Evolutionary conservation across 1,140 invertebrate species (phyloP).

Genomic region (Platyura marginata): DNA sequence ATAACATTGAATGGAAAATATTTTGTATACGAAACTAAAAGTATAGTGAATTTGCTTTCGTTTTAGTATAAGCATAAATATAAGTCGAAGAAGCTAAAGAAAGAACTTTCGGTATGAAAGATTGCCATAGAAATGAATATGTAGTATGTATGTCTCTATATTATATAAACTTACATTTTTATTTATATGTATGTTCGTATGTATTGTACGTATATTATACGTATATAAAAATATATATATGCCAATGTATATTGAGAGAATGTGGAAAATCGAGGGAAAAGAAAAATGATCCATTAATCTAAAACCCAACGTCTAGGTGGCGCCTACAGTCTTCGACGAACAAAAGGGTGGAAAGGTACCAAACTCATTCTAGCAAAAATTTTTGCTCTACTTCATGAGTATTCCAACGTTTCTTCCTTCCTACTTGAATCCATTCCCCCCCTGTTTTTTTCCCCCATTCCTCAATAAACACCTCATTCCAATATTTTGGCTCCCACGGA

Average conservation of each 20-base stretch:
- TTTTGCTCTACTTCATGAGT: neutral
- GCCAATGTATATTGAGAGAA: neutral
- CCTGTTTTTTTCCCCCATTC: neutral
- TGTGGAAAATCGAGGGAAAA: slow-evolving; percentile 11
- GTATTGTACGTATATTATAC: neutral
- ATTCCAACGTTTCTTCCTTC: neutral
- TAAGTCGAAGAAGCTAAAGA: no score
- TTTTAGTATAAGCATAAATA: no score
- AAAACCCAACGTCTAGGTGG: slow-evolving; percentile 34
- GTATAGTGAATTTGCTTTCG: no score
- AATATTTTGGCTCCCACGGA: neutral
- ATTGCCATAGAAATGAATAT: no score
- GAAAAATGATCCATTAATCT: slow-evolving; percentile 42
- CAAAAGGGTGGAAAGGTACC: neutral
- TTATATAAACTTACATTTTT: no score
- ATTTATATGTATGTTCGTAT: no score
- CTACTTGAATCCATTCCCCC: neutral
- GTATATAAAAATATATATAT: neutral
- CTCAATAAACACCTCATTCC: neutral
- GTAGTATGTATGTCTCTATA: no score
- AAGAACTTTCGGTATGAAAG: no score
- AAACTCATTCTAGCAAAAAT: neutral
- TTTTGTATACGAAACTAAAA: no score
- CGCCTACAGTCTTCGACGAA: slow-evolving; percentile 16
- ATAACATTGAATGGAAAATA: no score